phyloP scores from a whole-genome alignment of 2,888 invertebrate species.

The Nomada ruficornis region DNA sequence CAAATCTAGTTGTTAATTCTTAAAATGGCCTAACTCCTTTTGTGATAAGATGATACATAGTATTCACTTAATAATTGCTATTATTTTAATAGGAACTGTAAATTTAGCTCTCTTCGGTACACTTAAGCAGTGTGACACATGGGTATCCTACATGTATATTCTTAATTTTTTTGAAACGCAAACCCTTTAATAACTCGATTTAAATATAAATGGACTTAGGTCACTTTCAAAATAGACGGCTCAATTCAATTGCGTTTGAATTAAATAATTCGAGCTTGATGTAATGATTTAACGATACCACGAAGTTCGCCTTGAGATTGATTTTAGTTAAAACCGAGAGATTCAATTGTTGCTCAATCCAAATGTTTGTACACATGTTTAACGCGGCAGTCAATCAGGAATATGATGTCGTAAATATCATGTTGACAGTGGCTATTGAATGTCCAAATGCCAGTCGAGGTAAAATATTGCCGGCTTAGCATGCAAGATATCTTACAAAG shows the following conservation, averaged over 20 bases:
- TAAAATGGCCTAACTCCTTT: too few relatives aligned
- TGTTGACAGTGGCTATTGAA: conserved; percentile 2
- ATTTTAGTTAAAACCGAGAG: not conserved
- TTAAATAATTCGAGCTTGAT: not conserved
- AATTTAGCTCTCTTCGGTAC: too few relatives aligned
- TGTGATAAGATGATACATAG: too few relatives aligned
- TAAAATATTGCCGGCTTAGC: not conserved
- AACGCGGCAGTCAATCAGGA: conserved; percentile 4
- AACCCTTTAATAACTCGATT: not conserved
- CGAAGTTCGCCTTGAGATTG: not conserved
- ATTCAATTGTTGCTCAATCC: not conserved
- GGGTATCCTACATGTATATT: too few relatives aligned
- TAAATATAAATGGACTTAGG: too few relatives aligned
- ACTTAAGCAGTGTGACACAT: too few relatives aligned
- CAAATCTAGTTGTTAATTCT: too few relatives aligned
- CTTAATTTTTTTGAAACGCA: not conserved
- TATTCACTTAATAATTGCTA: too few relatives aligned
- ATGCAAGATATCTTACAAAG: not conserved
- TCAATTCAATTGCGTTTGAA: not conserved
- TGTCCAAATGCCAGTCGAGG: not conserved
- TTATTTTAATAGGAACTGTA: too few relatives aligned
- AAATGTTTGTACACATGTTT: not conserved
- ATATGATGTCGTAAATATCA: conserved; percentile 8
- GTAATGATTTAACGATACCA: not conserved
- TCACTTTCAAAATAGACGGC: too few relatives aligned